phyloP scores from a whole-genome alignment of 1,140 invertebrate species.

The Hestina assimilis region DNA sequence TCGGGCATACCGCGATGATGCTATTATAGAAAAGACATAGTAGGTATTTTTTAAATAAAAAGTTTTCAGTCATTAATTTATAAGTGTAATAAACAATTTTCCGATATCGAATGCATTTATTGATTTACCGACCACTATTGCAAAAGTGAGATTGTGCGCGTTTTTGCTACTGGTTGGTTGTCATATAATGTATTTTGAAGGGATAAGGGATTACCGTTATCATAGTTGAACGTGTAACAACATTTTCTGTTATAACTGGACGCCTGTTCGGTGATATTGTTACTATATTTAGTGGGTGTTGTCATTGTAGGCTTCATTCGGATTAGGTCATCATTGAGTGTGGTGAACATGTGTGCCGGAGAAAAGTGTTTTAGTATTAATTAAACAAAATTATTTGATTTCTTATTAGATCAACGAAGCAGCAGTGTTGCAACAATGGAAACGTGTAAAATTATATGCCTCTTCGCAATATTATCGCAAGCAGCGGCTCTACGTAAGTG shows the following conservation, averaged over 20 bases:
- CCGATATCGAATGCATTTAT: conserved; percentile 37
- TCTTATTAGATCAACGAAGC: conserved; percentile 64
- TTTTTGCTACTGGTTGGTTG: conserved; percentile 39
- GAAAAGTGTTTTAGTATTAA: conserved; percentile 57
- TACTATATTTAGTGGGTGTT: conserved; percentile 77
- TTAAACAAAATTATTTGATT: conserved; percentile 62
- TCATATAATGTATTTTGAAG: conserved; percentile 40
- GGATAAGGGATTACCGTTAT: conserved; percentile 35
- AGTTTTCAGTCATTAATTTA: conserved; percentile 9
- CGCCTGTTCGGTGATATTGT: conserved; percentile 41
- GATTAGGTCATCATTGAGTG: conserved; percentile 77
- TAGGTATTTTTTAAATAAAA: conserved; percentile 47
- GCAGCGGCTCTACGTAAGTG: conserved; percentile 67
- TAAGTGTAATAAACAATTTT: conserved; percentile 12
- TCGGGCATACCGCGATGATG: conserved; percentile 63
- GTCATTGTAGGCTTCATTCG: conserved; percentile 71
- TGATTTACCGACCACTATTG: conserved; percentile 55
- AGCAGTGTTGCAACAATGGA: conserved; percentile 63
- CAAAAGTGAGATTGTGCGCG: conserved; percentile 51
- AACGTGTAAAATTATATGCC: conserved; percentile 57
- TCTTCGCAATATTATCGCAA: conserved; percentile 57
- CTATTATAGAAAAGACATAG: conserved; percentile 55
- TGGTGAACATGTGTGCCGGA: conserved; percentile 70
- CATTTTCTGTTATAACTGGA: conserved; percentile 46
- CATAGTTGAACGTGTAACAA: conserved; percentile 27